Percentiles rank a stretch among this genome's conserved stretches.
Evolutionary conservation across 2,888 invertebrate genomes (phyloP).

Genomic region (Sinotaia quadrata): DNA sequence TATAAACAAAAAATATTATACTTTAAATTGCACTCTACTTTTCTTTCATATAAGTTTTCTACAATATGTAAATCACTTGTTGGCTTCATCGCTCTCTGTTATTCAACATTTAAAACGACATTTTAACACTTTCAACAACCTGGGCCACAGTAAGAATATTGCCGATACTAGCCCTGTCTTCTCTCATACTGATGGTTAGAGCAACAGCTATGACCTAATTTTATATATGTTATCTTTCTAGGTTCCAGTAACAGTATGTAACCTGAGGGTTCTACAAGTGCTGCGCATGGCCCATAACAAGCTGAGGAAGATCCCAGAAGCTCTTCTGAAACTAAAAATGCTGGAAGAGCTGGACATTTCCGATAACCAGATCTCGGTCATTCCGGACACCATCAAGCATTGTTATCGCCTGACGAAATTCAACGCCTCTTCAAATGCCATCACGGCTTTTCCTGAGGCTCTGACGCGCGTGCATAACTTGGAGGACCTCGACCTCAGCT

Average conservation of each 20-base stretch:
- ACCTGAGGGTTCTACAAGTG: slow-evolving; percentile 54
- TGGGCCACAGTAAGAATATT: no score
- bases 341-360: slow-evolving; percentile 59
- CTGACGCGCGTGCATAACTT: slow-evolving; percentile 37
- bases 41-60: no score
- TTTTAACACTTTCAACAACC: no score
- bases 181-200: no score
- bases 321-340: slow-evolving; percentile 55
- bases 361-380: slow-evolving; percentile 48
- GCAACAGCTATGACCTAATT: neutral
- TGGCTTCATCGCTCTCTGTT: no score
- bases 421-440: slow-evolving; percentile 23
- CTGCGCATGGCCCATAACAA: slow-evolving; percentile 60
- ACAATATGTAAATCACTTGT: no score
- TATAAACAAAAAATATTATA: no score
- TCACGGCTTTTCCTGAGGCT: neutral
- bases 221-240: neutral
- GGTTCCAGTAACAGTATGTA: slow-evolving; percentile 54
- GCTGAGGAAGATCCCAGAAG: slow-evolving; percentile 54
- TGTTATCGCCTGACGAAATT: slow-evolving; percentile 12
- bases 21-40: no score
- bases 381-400: slow-evolving; percentile 22
- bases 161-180: no score
- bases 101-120: no score
- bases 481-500: slow-evolving; percentile 60